A percentile compares a stretch with the other conserved stretches of the same genome.
Conservation (phyloP, 2,113 vertebrate species). For the Phyllostomus hastatus region DNA sequence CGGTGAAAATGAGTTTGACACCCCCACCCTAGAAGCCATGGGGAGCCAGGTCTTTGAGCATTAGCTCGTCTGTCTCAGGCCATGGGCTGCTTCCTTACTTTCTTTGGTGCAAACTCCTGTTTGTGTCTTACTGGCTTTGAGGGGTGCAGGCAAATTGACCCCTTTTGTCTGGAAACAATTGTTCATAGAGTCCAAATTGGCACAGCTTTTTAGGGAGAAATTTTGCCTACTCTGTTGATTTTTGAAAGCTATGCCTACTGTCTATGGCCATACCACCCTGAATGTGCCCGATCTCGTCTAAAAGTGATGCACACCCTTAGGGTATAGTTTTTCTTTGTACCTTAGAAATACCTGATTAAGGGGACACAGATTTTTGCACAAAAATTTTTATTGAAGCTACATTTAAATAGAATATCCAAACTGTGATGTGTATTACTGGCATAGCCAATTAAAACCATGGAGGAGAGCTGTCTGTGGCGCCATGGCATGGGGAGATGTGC, state of each 20-base stretch:
- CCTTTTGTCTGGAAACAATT: too few species aligned
- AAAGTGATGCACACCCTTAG: background rate
- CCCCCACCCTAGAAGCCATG: too few species aligned
- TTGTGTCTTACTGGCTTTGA: too few species aligned
- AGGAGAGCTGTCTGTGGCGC: background rate
- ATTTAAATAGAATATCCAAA: background rate
- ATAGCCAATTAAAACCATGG: background rate
- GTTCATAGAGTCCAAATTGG: background rate
- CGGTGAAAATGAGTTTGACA: too few species aligned
- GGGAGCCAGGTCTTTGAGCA: too few species aligned
- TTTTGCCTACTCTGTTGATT: background rate
- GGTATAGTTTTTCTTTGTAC: background rate
- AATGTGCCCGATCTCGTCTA: too few species aligned
- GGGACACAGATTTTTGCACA: background rate
- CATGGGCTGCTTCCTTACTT: too few species aligned
- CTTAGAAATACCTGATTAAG: background rate
- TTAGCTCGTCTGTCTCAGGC: too few species aligned
- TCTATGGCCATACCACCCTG: too few species aligned
- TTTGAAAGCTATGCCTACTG: background rate
- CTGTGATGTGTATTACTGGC: background rate
- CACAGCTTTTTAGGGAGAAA: background rate
- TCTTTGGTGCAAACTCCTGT: too few species aligned
- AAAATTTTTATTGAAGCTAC: background rate
- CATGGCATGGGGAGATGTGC: background rate
- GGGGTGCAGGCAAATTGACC: too few species aligned